A percentile compares a stretch with the other conserved stretches of the same genome.
These are phyloP conservation scores for Siniperca knerii DNA, from an alignment of 2,113 vertebrate genomes.

Conservation along the genomic window DNA sequence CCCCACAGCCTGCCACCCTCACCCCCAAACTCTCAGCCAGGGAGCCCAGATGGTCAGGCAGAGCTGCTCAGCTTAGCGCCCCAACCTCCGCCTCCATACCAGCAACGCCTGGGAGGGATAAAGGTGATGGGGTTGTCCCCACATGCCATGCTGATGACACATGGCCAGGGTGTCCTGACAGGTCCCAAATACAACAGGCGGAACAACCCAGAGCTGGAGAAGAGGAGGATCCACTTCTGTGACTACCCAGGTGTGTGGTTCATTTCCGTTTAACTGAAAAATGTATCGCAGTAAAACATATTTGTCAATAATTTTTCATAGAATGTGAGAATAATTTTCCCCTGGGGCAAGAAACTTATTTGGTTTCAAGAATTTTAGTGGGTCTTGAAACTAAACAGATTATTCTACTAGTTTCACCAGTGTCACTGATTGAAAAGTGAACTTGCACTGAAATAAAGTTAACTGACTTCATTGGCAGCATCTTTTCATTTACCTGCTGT, in stretches of 20 bases:
- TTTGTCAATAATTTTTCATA: neutral
- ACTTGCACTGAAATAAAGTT: neutral
- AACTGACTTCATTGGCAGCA: neutral
- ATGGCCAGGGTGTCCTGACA: constrained; percentile 86
- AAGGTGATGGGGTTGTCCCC: constrained; percentile 82
- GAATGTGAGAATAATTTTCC: neutral
- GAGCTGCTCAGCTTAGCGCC: constrained; percentile 80
- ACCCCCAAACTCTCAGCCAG: constrained; percentile 92
- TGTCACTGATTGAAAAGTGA: neutral
- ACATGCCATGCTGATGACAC: constrained; percentile 82
- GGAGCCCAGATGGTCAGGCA: constrained; percentile 89
- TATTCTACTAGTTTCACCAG: no score
- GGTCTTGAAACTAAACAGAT: neutral
- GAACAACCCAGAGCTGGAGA: constrained; percentile 95
- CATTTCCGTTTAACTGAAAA: neutral
- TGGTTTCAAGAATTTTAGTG: neutral
- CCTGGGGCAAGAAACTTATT: neutral
- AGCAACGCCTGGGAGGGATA: constrained; percentile 83
- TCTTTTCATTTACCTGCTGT: no score
- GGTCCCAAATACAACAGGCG: constrained; percentile 91
- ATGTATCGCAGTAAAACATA: neutral
- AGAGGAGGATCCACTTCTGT: constrained; percentile 93
- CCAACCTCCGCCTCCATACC: constrained; percentile 85
- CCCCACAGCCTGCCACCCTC: constrained; percentile 91
- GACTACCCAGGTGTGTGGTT: constrained; percentile 86